Percentiles rank a stretch among this genome's conserved stretches.
Evolutionary conservation across 2,113 vertebrate genomes (phyloP).

Genomic region (Hippocampus zosterae): DNA sequence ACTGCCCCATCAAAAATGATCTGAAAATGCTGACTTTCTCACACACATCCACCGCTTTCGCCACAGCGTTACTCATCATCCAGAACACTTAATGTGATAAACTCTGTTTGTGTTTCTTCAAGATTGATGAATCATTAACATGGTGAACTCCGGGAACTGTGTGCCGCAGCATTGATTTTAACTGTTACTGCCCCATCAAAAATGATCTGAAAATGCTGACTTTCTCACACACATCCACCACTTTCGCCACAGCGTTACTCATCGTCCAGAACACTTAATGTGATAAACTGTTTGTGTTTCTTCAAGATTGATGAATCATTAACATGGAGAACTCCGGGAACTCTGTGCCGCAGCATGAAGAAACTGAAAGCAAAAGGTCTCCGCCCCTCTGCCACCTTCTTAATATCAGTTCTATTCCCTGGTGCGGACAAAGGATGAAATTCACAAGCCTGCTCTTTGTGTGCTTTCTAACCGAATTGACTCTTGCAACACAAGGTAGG

Average conservation of each 20-base stretch:
- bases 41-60: neutral
- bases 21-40: neutral
- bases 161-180: conserved; percentile 26
- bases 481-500: conserved; percentile 47
- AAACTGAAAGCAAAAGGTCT: neutral
- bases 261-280: conserved; percentile 2
- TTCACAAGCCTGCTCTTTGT: conserved; percentile 6
- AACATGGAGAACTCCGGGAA: conserved; percentile 4
- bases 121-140: conserved; percentile 44
- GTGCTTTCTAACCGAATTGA: conserved; percentile 25
- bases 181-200: conserved; percentile 9
- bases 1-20: conserved; percentile 13
- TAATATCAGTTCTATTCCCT: neutral
- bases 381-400: neutral
- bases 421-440: conserved; percentile 36
- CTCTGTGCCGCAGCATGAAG: neutral
- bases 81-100: conserved; percentile 3
- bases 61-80: conserved; percentile 6
- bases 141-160: neutral
- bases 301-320: conserved; percentile 37
- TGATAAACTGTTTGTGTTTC: neutral
- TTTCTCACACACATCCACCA: neutral
- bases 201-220: conserved; percentile 1
- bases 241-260: conserved; percentile 1
- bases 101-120: neutral